Percentiles rank a stretch among this genome's conserved stretches.
Conservation (phyloP, 2,113 vertebrate genomes). For the Megalops atlanticus region DNA sequence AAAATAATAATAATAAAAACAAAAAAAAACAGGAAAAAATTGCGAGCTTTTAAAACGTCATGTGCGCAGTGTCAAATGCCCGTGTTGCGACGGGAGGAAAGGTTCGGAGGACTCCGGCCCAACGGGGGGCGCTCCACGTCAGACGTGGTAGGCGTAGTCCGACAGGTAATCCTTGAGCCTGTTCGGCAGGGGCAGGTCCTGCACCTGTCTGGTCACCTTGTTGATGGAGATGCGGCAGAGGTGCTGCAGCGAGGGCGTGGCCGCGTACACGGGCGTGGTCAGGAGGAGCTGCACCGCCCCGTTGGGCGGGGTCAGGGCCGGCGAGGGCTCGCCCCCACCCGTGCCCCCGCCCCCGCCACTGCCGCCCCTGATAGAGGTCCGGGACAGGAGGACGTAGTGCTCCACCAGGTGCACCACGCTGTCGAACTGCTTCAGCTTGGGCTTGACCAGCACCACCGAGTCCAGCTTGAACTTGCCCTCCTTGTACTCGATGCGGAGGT, state of each 20-base stretch:
- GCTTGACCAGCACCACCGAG: slow-evolving; percentile 89
- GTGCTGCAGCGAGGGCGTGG: slow-evolving; percentile 84
- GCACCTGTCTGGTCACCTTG: slow-evolving; percentile 75
- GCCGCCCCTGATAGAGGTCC: slow-evolving; percentile 62
- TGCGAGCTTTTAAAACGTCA: slow-evolving; percentile 7
- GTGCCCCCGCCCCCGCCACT: not conserved
- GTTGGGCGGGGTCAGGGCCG: slow-evolving; percentile 71
- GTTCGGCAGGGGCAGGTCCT: slow-evolving; percentile 86
- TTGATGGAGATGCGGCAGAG: slow-evolving; percentile 89
- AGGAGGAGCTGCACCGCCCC: slow-evolving; percentile 91
- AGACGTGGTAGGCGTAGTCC: slow-evolving; percentile 90
- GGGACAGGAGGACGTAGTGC: slow-evolving; percentile 89
- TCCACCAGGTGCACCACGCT: slow-evolving; percentile 94
- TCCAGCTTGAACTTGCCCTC: slow-evolving; percentile 95
- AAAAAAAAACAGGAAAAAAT: slow-evolving; percentile 28
- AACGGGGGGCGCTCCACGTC: slow-evolving; percentile 43
- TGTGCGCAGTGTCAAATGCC: slow-evolving; percentile 31
- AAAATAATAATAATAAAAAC: slow-evolving; percentile 23
- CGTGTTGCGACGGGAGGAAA: slow-evolving; percentile 28
- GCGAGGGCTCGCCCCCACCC: too few relatives aligned
- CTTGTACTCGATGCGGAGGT: slow-evolving; percentile 89
- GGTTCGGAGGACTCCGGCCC: slow-evolving; percentile 9
- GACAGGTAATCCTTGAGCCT: slow-evolving; percentile 91
- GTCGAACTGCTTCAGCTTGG: slow-evolving; percentile 91
- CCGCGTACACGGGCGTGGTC: slow-evolving; percentile 83